phyloP scores from a whole-genome alignment of 1,140 invertebrate species.

The Drosophila sproati region DNA sequence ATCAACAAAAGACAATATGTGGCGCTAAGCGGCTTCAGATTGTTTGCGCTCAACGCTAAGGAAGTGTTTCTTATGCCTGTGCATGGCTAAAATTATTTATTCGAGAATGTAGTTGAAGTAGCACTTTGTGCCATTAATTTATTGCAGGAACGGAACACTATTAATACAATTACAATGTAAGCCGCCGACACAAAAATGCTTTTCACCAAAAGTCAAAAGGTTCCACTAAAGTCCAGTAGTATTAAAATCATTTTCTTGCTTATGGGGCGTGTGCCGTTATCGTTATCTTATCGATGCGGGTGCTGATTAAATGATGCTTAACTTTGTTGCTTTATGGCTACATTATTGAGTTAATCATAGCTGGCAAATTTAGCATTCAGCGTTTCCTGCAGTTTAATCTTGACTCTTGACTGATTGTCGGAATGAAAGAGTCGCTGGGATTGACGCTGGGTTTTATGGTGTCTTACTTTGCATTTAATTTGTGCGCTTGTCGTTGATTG shows the following conservation, averaged over 20 bases:
- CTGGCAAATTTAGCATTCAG: constrained; percentile 18
- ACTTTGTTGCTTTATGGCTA: constrained; percentile 42
- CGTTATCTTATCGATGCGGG: constrained; percentile 60
- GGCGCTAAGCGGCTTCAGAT: constrained; percentile 17
- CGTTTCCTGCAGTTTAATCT: constrained; percentile 14
- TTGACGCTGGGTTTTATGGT: constrained; percentile 33
- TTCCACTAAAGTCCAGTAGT: neutral
- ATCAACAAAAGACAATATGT: constrained; percentile 30
- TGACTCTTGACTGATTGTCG: constrained; percentile 66
- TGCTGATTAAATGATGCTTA: constrained; percentile 64
- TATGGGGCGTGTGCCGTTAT: neutral
- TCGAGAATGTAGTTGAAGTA: neutral
- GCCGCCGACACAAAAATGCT: neutral
- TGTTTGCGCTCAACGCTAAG: constrained; percentile 54
- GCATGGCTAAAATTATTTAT: constrained; percentile 36
- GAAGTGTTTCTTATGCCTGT: constrained; percentile 60
- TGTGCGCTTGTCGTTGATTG: constrained; percentile 79
- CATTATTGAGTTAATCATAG: constrained; percentile 59
- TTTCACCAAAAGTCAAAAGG: constrained; percentile 5
- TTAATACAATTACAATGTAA: constrained; percentile 5
- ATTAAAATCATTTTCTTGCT: neutral
- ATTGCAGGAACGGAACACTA: neutral
- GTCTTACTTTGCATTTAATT: constrained; percentile 72
- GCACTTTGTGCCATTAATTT: neutral
- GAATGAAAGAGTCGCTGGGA: constrained; percentile 20